Evolutionary conservation across 2,113 vertebrate species (phyloP).

Genomic region (Pseudopipra pipra): DNA sequence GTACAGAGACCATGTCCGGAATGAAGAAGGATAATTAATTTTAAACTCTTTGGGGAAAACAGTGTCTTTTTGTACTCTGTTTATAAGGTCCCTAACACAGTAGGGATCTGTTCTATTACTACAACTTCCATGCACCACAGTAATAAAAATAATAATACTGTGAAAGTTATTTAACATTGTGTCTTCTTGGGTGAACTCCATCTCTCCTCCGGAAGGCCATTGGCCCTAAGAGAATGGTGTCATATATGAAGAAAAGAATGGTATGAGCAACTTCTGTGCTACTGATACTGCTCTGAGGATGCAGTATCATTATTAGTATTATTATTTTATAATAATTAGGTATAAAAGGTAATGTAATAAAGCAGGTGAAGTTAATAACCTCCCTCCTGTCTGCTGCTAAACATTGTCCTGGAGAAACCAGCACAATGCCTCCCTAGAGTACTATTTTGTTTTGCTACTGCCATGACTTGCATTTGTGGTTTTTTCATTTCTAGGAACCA

Average conservation of each 20-base stretch:
- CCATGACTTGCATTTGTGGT: background rate
- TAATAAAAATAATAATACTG: constrained; percentile 23
- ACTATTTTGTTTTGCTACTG: background rate
- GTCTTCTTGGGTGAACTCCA: background rate
- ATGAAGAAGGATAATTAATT: constrained; percentile 22
- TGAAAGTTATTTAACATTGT: background rate
- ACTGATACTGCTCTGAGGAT: background rate
- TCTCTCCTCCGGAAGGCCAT: background rate
- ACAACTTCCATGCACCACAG: background rate
- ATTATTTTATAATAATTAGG: background rate
- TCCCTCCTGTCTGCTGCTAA: background rate
- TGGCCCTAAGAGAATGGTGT: background rate
- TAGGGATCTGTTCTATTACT: background rate
- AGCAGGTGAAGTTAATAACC: background rate
- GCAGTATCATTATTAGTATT: too few species aligned
- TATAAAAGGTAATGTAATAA: background rate
- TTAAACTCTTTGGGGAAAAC: background rate
- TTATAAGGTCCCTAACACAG: background rate
- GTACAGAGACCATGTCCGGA: background rate
- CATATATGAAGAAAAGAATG: background rate
- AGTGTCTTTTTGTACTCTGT: background rate
- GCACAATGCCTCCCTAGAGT: background rate
- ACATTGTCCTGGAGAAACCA: background rate
- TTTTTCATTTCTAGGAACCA: background rate
- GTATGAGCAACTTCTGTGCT: background rate